phyloP scores from a whole-genome alignment of 1,140 invertebrate genomes.

The Nomia melanderi region DNA sequence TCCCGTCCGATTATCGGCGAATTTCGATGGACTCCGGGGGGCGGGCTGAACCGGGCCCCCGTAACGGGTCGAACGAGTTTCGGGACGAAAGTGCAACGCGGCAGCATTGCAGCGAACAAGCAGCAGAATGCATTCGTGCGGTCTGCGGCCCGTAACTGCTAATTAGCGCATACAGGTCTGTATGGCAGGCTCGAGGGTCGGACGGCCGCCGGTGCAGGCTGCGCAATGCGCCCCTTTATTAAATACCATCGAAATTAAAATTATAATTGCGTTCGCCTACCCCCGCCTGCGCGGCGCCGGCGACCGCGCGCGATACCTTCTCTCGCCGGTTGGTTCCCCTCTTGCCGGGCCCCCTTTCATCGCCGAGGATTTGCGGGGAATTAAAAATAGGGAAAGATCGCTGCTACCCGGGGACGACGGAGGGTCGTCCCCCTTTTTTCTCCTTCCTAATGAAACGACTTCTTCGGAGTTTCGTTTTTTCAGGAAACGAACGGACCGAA shows the following conservation, averaged over 20 bases:
- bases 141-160: slow-evolving; percentile 79
- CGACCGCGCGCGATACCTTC: slow-evolving; percentile 64
- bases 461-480: neutral
- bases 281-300: slow-evolving; percentile 48
- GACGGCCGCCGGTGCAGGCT: slow-evolving; percentile 54
- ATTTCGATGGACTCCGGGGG: neutral
- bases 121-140: slow-evolving; percentile 64
- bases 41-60: too few species aligned
- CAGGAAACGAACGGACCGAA: neutral
- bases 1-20: neutral
- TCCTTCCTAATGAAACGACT: neutral
- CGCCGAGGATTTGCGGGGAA: slow-evolving; percentile 19
- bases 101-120: slow-evolving; percentile 45
- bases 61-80: slow-evolving; percentile 32
- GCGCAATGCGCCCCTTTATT: slow-evolving; percentile 78
- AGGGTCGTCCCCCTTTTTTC: neutral
- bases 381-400: slow-evolving; percentile 40
- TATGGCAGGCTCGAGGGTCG: slow-evolving; percentile 64
- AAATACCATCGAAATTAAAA: slow-evolving; percentile 82
- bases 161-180: slow-evolving; percentile 76
- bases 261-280: slow-evolving; percentile 81
- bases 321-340: slow-evolving; percentile 22
- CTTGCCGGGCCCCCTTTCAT: neutral
- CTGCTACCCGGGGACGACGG: neutral
- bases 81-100: slow-evolving; percentile 57